Evolutionary conservation across 1,140 invertebrate species (phyloP), one percentile per base, ranked within the genome.

Genomic region (Drosophila prosaltans): DNA sequence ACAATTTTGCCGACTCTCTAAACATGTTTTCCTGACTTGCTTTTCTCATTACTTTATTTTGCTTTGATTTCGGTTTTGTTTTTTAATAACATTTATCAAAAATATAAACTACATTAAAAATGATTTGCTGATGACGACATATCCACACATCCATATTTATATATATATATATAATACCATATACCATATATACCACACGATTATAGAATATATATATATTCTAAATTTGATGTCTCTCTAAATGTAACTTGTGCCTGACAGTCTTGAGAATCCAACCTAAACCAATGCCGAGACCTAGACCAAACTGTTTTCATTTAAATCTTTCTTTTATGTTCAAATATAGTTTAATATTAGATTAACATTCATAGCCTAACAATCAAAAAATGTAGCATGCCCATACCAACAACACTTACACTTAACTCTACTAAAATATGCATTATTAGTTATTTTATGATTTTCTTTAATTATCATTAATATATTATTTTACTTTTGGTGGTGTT

Each of bases 71-170:
- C n/a, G 32, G 71, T 81, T 74, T 69, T 74, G 45, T 54, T 30
- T 76, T 76, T 74, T 89, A 90, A 90, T 90, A 90, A 90, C 88
- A 90, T 90, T 90, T 90, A 90, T 90, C 88, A 90, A 90, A 90
- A 90, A 90, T 90, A 90, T 90, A 90, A 90, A 90, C 88, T 90
- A 90, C 88, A 90, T 81, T 89, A 74, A 89, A 89, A 89, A 81
- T 80, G 76, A 79, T 78, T 79, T 69, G 61, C 59, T 61, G 32
- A 59, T 32, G 45, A 51, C 24, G 45, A 59, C 57, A 39, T 59
- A 39, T 39, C 6, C 57, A 36, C 57, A 36, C 8, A 54, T 26
- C 48, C 21, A 21, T 51, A 21, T 51, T 51, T 62, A 21, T 60
- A 9, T 10, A 45, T 36, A 36, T 36, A 36, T 36, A 7, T 36